Conservation (phyloP, 2,888 invertebrate species). For the Euclidia mi region DNA sequence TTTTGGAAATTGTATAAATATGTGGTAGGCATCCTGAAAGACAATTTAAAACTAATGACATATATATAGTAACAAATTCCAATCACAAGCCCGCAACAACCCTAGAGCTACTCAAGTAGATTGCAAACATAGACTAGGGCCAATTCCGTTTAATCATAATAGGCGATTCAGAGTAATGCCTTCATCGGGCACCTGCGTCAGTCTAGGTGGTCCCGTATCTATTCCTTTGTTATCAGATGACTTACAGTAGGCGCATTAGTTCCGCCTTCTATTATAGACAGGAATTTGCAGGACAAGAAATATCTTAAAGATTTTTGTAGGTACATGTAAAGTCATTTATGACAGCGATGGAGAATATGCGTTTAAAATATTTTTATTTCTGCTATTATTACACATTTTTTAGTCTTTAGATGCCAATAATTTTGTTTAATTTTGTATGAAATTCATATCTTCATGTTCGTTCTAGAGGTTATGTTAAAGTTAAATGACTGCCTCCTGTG, state of each 20-base stretch:
- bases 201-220: constrained; percentile 62
- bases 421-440: no score
- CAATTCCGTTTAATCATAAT: constrained; percentile 84
- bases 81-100: no score
- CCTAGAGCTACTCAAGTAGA: constrained; percentile 71
- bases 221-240: constrained; percentile 54
- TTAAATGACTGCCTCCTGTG: no score
- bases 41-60: no score
- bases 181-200: constrained; percentile 84
- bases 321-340: background rate
- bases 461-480: no score
- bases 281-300: constrained; percentile 1
- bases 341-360: background rate
- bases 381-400: no score
- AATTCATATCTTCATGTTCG: no score
- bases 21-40: no score
- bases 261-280: constrained; percentile 14
- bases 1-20: no score
- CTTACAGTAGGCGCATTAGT: constrained; percentile 37
- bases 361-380: background rate
- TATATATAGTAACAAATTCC: no score
- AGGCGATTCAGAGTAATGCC: constrained; percentile 84
- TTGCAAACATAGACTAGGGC: constrained; percentile 80
- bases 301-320: background rate
- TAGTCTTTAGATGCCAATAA: no score